phyloP scores from a whole-genome alignment of 1,140 invertebrate genomes.

The Brachionus sp. region DNA sequence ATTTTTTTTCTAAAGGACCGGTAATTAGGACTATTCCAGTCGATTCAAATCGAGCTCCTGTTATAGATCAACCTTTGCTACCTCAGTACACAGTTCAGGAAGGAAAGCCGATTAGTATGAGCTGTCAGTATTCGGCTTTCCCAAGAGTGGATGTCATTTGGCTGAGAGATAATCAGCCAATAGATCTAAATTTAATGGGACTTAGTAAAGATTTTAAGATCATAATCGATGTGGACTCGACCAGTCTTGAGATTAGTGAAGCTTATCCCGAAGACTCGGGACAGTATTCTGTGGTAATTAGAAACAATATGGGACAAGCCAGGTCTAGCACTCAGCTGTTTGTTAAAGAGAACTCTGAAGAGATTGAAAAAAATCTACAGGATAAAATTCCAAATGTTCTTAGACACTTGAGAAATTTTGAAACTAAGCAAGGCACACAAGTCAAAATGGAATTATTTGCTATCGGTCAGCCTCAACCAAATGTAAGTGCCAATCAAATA shows the following conservation, averaged over 20 bases:
- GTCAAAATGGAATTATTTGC: conserved; percentile 41
- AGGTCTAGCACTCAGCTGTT: conserved; percentile 52
- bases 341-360: conserved; percentile 35
- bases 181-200: conserved; percentile 48
- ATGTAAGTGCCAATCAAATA: conserved; percentile 61
- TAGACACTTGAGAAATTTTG: conserved; percentile 36
- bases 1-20: background rate
- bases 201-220: conserved; percentile 53
- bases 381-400: conserved; percentile 18
- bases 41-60: conserved; percentile 19
- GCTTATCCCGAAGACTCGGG: conserved; percentile 95
- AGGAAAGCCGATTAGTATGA: conserved; percentile 53
- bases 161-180: conserved; percentile 60
- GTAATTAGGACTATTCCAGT: background rate
- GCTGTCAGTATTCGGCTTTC: conserved; percentile 54
- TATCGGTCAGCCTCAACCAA: conserved; percentile 69
- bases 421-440: conserved; percentile 33
- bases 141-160: conserved; percentile 73
- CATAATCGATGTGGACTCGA: conserved; percentile 52
- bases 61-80: conserved; percentile 6
- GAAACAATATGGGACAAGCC: conserved; percentile 77
- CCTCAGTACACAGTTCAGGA: conserved; percentile 50
- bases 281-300: conserved; percentile 89
- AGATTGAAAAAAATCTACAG: background rate
- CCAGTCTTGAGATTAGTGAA: conserved; percentile 80